A percentile compares a stretch with the other conserved stretches of the same genome.
phyloP scores from a whole-genome alignment of 2,113 vertebrate species.

The Nestor notabilis region DNA sequence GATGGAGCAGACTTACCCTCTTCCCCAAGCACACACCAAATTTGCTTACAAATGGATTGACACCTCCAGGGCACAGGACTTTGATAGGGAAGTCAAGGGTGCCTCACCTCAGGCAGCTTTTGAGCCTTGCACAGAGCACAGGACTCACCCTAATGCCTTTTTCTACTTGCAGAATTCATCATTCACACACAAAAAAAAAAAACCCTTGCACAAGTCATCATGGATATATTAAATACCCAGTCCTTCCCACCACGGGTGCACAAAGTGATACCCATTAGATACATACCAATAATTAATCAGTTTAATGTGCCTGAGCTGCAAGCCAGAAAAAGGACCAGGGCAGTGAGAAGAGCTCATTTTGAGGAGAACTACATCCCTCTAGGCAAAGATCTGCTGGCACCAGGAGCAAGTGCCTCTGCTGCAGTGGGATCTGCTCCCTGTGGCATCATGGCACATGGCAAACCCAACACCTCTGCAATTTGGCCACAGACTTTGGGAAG shows the following conservation, averaged over 20 bases:
- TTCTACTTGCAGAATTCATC: background rate
- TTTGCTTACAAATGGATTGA: background rate
- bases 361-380: background rate
- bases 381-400: background rate
- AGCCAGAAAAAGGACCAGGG: background rate
- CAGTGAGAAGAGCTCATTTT: background rate
- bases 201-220: background rate
- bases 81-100: rapidly evolving
- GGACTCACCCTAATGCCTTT: background rate
- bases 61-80: background rate
- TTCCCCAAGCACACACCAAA: background rate
- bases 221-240: background rate
- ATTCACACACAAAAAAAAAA: background rate
- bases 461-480: background rate
- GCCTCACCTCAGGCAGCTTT: background rate
- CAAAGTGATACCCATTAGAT: background rate
- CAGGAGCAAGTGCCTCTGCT: background rate
- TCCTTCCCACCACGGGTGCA: background rate
- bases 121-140: background rate
- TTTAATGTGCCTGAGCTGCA: background rate
- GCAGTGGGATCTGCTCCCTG: background rate
- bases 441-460: background rate
- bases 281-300: background rate
- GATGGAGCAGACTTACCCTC: background rate
- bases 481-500: background rate